phyloP scores from a whole-genome alignment of 2,113 vertebrate genomes.

The Trichomycterus rosablanca region DNA sequence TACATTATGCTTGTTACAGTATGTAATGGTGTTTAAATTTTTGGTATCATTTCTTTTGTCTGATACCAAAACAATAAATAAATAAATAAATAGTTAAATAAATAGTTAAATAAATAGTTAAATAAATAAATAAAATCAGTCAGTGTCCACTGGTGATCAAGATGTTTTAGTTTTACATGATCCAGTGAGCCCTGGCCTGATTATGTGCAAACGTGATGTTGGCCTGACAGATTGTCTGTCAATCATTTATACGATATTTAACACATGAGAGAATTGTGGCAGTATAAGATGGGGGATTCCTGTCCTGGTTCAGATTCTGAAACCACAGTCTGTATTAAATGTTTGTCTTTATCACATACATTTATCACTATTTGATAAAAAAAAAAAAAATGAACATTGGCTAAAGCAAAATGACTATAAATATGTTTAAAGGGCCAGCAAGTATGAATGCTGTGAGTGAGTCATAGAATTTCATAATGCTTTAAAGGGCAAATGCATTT shows the following conservation, averaged over 20 bases:
- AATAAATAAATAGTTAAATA: conserved; percentile 24
- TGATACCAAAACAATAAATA: conserved; percentile 26
- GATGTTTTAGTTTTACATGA: not conserved
- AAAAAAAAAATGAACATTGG: conserved; percentile 19
- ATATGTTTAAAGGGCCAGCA: conserved; percentile 49
- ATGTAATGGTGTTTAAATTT: conserved; percentile 16
- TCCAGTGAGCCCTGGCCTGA: conserved; percentile 28
- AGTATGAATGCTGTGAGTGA: conserved; percentile 35
- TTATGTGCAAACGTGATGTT: conserved; percentile 40
- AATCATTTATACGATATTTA: conserved; percentile 31
- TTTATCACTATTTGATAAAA: conserved; percentile 14
- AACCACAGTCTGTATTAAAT: conserved; percentile 41
- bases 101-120: not conserved
- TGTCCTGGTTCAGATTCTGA: conserved; percentile 34
- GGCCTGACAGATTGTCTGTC: conserved; percentile 39
- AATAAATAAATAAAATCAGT: too few relatives aligned
- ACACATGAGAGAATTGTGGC: conserved; percentile 34
- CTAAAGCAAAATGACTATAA: conserved; percentile 17
- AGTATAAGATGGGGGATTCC: conserved; percentile 38
- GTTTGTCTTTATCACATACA: conserved; percentile 24
- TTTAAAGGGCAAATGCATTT: conserved; percentile 72
- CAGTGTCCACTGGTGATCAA: conserved; percentile 28
- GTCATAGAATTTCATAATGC: conserved; percentile 48
- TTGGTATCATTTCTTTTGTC: conserved; percentile 11
- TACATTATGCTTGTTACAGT: conserved; percentile 53